Evolutionary conservation across 2,888 invertebrate species (phyloP).

Genomic region (Vannuccia rotundouncinata): DNA sequence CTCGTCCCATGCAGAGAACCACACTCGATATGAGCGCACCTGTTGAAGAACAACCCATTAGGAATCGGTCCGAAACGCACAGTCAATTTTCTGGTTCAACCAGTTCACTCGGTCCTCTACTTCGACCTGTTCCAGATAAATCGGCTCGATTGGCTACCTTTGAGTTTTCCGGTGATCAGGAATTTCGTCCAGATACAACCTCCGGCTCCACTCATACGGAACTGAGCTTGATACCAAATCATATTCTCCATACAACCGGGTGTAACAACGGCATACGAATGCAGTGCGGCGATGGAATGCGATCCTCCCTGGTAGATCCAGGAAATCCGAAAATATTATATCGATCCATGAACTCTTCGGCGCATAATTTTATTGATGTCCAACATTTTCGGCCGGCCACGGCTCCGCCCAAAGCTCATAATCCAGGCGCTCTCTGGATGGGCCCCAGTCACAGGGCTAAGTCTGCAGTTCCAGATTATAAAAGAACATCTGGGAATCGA

Average conservation of each 20-base stretch:
- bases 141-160: neutral
- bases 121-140: neutral
- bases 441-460: neutral
- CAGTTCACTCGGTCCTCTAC: neutral
- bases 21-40: neutral
- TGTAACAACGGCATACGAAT: neutral
- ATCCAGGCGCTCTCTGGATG: neutral
- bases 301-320: neutral
- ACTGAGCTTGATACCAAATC: neutral
- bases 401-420: neutral
- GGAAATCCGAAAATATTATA: neutral
- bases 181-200: neutral
- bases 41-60: neutral
- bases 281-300: neutral
- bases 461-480: neutral
- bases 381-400: neutral
- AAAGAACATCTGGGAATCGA: neutral
- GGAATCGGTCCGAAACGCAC: neutral
- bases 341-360: neutral
- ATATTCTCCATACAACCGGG: neutral
- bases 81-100: neutral
- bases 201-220: neutral
- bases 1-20: neutral
- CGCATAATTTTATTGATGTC: neutral
- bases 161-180: neutral